These are phyloP conservation scores for Peromyscus nudipes DNA, from an alignment of 2,797 vertebrate species.

Conservation along the genomic window DNA sequence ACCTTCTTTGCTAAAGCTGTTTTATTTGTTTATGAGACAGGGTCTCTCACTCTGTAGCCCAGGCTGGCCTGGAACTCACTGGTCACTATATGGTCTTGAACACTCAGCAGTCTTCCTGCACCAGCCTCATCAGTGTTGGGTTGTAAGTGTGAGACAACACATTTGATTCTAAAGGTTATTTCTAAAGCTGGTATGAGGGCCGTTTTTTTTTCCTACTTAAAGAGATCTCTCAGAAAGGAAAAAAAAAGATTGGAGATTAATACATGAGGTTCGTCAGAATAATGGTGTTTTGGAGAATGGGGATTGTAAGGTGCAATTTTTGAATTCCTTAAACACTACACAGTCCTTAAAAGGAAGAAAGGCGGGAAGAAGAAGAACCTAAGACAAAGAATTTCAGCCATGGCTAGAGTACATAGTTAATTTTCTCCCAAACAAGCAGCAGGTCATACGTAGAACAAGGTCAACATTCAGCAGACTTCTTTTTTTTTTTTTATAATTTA, in stretches of 20 bases:
- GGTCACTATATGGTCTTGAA: not conserved
- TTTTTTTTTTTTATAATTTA: no score
- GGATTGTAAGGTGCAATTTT: not conserved
- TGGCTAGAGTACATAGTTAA: not conserved
- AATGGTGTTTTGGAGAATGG: not conserved
- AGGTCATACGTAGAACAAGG: not conserved
- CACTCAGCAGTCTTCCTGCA: not conserved
- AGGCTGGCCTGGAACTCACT: not conserved
- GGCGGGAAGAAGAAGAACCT: not conserved
- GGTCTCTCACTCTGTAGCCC: not conserved
- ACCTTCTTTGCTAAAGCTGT: not conserved
- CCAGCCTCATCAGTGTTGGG: not conserved
- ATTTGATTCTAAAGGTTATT: constrained; percentile 6
- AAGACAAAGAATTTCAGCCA: not conserved
- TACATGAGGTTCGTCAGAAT: not conserved
- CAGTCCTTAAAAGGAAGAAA: not conserved
- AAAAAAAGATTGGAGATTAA: not conserved
- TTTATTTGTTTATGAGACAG: not conserved
- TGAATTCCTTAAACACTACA: constrained; percentile 8
- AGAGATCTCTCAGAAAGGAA: constrained; percentile 19
- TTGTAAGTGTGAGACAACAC: not conserved
- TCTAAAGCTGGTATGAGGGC: not conserved
- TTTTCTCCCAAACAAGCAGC: constrained; percentile 2
- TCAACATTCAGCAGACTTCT: not conserved
- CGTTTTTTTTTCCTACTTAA: constrained; percentile 31